These are phyloP conservation scores for Lutjanus erythropterus DNA, from an alignment of 2,113 vertebrate genomes.

Conservation along the genomic window DNA sequence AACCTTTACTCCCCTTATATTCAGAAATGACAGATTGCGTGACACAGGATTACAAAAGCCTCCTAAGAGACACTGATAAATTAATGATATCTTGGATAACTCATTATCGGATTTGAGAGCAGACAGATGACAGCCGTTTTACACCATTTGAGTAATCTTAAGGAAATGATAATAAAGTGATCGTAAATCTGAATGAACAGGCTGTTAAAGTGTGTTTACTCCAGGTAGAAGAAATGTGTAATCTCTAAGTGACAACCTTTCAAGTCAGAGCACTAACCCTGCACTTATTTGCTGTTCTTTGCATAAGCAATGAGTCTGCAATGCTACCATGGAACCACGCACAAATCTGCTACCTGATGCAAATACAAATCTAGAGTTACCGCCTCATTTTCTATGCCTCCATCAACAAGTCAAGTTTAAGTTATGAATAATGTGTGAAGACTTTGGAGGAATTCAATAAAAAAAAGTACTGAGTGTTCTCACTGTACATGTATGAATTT, in stretches of 20 bases:
- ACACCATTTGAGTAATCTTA: neutral
- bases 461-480: no score
- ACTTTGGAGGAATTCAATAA: no score
- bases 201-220: neutral
- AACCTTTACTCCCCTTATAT: constrained; percentile 66
- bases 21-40: constrained; percentile 53
- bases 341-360: neutral
- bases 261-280: no score
- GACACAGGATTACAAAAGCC: constrained; percentile 32
- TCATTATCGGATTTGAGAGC: constrained; percentile 48
- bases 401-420: no score
- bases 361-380: neutral
- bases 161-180: neutral
- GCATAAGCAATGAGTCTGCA: neutral
- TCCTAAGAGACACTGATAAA: constrained; percentile 42
- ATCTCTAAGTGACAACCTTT: neutral
- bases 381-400: no score
- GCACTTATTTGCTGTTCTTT: neutral
- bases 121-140: constrained; percentile 6
- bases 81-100: constrained; percentile 38
- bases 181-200: neutral
- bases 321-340: neutral
- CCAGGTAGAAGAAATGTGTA: neutral
- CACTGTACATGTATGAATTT: no score
- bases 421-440: no score